Conservation (phyloP, 2,888 invertebrate genomes). For the Cerastis rubricosa region DNA sequence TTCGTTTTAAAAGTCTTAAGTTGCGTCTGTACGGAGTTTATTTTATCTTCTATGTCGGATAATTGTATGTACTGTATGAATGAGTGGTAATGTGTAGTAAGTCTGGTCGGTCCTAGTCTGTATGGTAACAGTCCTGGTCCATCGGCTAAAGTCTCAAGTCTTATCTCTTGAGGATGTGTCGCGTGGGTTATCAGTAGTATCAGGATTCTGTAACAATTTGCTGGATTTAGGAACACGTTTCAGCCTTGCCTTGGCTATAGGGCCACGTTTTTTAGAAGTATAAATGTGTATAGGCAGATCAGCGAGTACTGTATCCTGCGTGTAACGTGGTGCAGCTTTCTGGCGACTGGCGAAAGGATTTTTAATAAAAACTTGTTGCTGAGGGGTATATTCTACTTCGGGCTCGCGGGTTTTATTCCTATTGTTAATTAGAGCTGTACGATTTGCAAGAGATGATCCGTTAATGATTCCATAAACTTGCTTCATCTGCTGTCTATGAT, state of each 20-base stretch:
- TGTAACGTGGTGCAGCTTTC: conserved; percentile 1
- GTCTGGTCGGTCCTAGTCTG: not conserved
- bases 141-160: not conserved
- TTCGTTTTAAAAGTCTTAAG: not conserved
- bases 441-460: too few species aligned
- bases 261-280: not conserved
- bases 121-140: not conserved
- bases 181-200: not conserved
- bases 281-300: too few species aligned
- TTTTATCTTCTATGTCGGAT: not conserved
- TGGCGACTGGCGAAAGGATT: not conserved
- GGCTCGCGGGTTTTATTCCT: too few species aligned
- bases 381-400: too few species aligned
- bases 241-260: not conserved
- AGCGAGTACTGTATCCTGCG: too few species aligned
- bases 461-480: too few species aligned
- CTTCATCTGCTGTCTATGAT: too few species aligned
- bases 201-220: conserved; percentile 1
- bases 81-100: conserved; percentile 3
- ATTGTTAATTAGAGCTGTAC: too few species aligned
- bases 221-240: not conserved
- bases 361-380: too few species aligned
- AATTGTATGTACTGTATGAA: not conserved
- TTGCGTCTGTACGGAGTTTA: not conserved
- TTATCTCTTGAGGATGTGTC: not conserved